Evolutionary conservation across 2,888 invertebrate species (phyloP).

Genomic region (Minunthozetes semirufus): DNA sequence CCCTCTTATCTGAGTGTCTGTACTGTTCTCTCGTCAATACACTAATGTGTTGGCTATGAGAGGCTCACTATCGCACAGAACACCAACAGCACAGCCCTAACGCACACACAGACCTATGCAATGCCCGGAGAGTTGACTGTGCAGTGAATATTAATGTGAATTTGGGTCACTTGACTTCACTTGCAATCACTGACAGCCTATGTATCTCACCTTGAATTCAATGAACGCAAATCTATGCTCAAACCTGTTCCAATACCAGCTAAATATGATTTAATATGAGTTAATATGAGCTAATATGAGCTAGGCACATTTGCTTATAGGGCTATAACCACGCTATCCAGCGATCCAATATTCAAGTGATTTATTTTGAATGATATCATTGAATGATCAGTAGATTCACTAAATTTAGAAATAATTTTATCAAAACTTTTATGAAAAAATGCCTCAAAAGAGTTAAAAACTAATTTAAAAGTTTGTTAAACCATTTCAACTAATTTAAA

Average conservation of each 20-base stretch:
- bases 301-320: too few species aligned
- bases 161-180: constrained; percentile 21
- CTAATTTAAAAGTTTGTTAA: not conserved
- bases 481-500: not conserved
- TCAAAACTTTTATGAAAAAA: not conserved
- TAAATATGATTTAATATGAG: too few species aligned
- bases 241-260: not conserved
- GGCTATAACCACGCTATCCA: too few species aligned
- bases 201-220: constrained; percentile 26
- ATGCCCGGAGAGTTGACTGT: not conserved
- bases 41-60: not conserved
- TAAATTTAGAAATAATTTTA: not conserved
- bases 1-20: not conserved
- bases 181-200: not conserved
- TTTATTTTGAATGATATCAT: not conserved
- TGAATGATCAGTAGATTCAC: not conserved
- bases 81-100: not conserved
- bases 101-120: not conserved
- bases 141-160: not conserved
- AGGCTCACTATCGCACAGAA: not conserved
- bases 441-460: not conserved
- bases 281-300: too few species aligned
- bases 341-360: not conserved
- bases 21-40: not conserved
- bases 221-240: not conserved